Conservation (phyloP, 2,797 vertebrate genomes). For the Gambelia wislizenii region DNA sequence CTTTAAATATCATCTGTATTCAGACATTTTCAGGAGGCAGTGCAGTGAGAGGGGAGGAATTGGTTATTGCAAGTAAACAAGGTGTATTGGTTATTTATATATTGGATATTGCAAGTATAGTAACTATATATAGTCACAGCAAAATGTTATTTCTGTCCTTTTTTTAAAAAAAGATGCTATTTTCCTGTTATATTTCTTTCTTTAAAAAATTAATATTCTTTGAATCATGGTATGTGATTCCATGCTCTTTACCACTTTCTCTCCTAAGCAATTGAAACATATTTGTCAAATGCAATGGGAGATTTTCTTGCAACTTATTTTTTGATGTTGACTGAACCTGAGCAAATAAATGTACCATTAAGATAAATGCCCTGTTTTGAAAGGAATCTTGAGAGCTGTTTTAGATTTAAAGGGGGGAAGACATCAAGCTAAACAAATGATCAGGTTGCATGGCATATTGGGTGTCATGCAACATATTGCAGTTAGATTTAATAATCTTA, state of each 20-base stretch:
- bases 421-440: conserved; percentile 53
- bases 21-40: not conserved
- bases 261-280: not conserved
- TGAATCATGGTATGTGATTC: not conserved
- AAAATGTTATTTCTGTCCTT: not conserved
- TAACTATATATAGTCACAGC: not conserved
- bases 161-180: not conserved
- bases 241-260: not conserved
- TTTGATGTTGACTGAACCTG: not conserved
- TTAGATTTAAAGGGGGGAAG: conserved; percentile 38
- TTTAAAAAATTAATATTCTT: not conserved
- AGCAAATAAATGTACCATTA: not conserved
- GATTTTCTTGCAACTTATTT: conserved; percentile 24
- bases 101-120: not conserved
- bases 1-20: not conserved
- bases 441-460: not conserved
- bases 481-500: conserved; percentile 30
- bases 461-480: conserved; percentile 20
- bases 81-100: too few species aligned
- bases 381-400: conserved; percentile 27
- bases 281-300: not conserved
- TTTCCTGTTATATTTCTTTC: not conserved
- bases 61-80: not conserved
- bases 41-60: not conserved
- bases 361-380: conserved; percentile 39